Evolutionary conservation across 2,888 invertebrate species (phyloP).

Genomic region (Hypena proboscidalis): DNA sequence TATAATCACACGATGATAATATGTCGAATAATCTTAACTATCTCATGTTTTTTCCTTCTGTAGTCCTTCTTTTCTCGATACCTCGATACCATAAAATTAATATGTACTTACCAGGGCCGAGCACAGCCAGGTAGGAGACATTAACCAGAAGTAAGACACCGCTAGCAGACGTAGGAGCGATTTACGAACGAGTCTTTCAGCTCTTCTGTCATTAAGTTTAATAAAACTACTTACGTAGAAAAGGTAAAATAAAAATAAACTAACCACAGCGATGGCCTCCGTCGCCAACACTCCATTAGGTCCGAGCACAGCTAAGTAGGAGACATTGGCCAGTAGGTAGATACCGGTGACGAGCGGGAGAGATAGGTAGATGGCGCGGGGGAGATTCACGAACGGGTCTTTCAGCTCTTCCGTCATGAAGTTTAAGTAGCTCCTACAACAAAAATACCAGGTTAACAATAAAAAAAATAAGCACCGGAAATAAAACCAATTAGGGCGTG

Average conservation of each 20-base stretch:
- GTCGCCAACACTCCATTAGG: conserved; percentile 93
- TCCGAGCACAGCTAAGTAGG: conserved; percentile 94
- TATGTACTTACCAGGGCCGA: no score
- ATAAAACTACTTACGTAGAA: no score
- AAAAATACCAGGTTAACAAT: no score
- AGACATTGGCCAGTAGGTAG: conserved; percentile 94
- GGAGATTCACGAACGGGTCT: conserved; percentile 94
- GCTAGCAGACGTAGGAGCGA: conserved; percentile 96
- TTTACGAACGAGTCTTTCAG: conserved; percentile 93
- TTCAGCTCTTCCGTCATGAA: conserved; percentile 97
- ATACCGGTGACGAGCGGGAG: conserved; percentile 94
- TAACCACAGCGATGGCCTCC: conserved; percentile 97
- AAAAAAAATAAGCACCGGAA: no score
- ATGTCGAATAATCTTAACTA: no score
- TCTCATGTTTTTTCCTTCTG: no score
- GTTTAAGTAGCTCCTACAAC: conserved; percentile 92
- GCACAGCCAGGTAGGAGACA: conserved; percentile 94
- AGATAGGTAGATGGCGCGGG: conserved; percentile 96
- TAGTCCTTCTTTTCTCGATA: no score
- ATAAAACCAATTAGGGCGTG: no score
- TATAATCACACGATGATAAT: no score
- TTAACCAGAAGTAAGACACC: conserved; percentile 95
- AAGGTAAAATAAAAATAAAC: conserved; percentile 48
- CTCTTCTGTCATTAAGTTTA: conserved; percentile 98
- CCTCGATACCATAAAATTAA: no score